A percentile compares a stretch with the other conserved stretches of the same genome.
phyloP scores from a whole-genome alignment of 2,797 vertebrate species.

The Thamnophis elegans region DNA sequence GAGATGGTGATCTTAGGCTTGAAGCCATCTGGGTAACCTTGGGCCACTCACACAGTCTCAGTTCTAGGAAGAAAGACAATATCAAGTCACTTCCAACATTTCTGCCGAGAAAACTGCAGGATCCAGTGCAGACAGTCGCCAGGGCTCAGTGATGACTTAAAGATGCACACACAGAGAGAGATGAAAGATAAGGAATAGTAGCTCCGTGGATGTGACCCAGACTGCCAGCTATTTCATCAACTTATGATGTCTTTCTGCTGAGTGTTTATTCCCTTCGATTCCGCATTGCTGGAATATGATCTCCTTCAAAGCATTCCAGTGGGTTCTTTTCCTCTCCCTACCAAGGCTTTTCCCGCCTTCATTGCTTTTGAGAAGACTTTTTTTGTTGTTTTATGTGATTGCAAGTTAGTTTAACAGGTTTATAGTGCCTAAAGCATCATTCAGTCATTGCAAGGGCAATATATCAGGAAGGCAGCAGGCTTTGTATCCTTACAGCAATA shows the following conservation, averaged over 20 bases:
- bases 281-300: background rate
- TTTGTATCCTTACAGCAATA: background rate
- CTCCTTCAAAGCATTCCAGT: background rate
- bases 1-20: background rate
- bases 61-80: background rate
- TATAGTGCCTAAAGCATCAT: background rate
- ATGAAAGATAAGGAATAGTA: background rate
- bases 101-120: background rate
- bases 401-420: background rate
- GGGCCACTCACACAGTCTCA: background rate
- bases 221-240: background rate
- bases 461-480: background rate
- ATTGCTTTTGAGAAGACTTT: background rate
- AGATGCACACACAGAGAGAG: background rate
- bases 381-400: background rate
- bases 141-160: background rate
- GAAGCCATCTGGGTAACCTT: background rate
- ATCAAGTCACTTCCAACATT: background rate
- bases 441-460: background rate
- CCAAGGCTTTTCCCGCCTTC: background rate
- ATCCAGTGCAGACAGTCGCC: background rate
- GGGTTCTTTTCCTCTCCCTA: background rate
- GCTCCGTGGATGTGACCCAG: background rate
- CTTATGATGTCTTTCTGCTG: background rate
- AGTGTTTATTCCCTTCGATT: background rate